These are phyloP conservation scores for Philypnodon macrostomus DNA, from an alignment of 2,797 vertebrate species.

Conservation along the genomic window DNA sequence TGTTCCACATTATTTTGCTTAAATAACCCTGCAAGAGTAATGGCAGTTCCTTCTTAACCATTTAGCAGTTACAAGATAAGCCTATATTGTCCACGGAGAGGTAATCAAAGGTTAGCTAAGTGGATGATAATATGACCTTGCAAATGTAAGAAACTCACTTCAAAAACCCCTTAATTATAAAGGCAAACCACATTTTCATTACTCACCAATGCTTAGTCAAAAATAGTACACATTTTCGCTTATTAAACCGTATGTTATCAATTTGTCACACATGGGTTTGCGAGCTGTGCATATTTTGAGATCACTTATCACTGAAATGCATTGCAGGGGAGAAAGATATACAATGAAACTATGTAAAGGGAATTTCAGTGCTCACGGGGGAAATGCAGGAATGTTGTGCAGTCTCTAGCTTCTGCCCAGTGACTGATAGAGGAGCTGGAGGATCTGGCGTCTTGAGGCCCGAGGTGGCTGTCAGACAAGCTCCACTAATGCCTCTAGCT, in stretches of 20 bases:
- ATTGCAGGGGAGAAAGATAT: neutral
- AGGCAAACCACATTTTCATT: neutral
- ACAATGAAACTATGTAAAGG: neutral
- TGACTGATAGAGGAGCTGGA: conserved; percentile 4
- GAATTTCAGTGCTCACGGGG: neutral
- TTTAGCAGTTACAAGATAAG: too few relatives aligned
- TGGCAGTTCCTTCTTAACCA: too few relatives aligned
- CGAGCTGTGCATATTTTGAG: neutral
- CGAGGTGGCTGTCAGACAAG: conserved; percentile 1
- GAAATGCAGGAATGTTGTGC: neutral
- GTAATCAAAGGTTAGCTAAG: too few relatives aligned
- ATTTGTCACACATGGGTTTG: neutral
- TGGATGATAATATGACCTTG: too few relatives aligned
- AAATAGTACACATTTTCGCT: neutral
- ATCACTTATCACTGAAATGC: conserved; percentile 1
- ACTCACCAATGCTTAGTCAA: neutral
- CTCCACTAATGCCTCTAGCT: conserved; percentile 3
- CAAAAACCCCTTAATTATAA: neutral
- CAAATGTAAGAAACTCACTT: neutral
- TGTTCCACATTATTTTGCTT: too few relatives aligned
- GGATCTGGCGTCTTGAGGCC: neutral
- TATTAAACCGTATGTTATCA: too few relatives aligned
- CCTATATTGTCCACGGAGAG: too few relatives aligned
- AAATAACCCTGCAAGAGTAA: too few relatives aligned
- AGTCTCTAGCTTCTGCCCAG: neutral